A percentile compares a stretch with the other conserved stretches of the same genome.
Evolutionary conservation across 2,888 invertebrate species (phyloP).

Genomic region (Pecten maximus): DNA sequence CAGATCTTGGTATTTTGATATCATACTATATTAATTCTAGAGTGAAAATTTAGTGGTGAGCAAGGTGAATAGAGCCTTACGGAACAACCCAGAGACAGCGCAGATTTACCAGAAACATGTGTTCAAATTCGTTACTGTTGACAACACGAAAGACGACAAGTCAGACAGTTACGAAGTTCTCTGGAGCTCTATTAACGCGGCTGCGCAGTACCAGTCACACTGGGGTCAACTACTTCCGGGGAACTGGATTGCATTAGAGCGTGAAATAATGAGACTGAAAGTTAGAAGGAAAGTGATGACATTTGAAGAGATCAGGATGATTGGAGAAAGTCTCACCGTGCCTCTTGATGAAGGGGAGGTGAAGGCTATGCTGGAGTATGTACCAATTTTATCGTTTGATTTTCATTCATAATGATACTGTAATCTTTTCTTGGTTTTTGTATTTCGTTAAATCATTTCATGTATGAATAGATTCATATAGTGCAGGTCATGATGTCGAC

Average conservation of each 20-base stretch:
- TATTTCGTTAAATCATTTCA: too few relatives aligned
- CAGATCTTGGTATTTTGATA: too few relatives aligned
- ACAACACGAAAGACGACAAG: background rate
- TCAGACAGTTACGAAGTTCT: background rate
- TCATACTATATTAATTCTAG: too few relatives aligned
- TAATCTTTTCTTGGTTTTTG: too few relatives aligned
- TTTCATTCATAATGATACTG: too few relatives aligned
- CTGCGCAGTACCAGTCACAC: conserved; percentile 7
- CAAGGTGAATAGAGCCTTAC: background rate
- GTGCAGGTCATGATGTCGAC: too few relatives aligned
- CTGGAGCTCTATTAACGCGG: background rate
- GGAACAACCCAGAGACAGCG: background rate
- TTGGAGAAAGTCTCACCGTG: background rate
- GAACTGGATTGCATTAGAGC: background rate
- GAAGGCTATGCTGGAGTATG: background rate
- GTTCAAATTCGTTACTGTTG: background rate
- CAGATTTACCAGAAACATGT: background rate
- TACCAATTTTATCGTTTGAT: background rate
- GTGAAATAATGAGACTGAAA: background rate
- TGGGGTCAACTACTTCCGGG: conserved; percentile 20
- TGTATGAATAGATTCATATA: too few relatives aligned
- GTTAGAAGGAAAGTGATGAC: conserved; percentile 1
- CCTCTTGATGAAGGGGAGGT: background rate
- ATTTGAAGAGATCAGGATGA: background rate
- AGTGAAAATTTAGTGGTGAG: background rate